These are phyloP conservation scores for Zapornia atra DNA, from an alignment of 2,113 vertebrate species.

Conservation along the genomic window DNA sequence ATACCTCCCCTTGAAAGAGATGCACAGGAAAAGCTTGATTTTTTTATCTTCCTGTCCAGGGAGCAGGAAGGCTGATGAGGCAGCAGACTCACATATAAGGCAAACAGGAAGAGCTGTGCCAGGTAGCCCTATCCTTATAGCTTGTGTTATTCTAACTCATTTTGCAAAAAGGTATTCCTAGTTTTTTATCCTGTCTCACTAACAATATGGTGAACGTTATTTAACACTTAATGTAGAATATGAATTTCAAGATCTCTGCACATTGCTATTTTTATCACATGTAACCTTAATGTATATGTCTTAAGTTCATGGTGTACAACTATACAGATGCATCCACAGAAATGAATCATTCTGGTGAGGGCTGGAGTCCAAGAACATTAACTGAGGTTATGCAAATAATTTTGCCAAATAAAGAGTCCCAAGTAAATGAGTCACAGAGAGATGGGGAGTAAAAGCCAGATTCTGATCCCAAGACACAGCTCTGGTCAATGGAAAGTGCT, in stretches of 20 bases:
- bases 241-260: neutral
- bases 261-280: neutral
- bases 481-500: neutral
- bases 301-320: neutral
- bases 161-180: neutral
- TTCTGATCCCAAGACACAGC: neutral
- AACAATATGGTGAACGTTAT: neutral
- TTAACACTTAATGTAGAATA: neutral
- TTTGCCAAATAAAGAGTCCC: neutral
- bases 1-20: neutral
- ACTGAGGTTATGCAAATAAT: neutral
- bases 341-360: neutral
- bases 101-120: neutral
- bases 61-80: neutral
- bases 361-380: neutral
- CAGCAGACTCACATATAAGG: neutral
- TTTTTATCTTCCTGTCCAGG: neutral
- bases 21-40: neutral
- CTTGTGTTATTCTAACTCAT: neutral
- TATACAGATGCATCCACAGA: neutral
- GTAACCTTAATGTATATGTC: neutral
- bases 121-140: neutral
- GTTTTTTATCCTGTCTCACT: neutral
- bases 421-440: neutral
- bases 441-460: neutral